phyloP scores from a whole-genome alignment of 35 echinoderm and acorn worm genomes.

The Apostichopus japonicus region DNA sequence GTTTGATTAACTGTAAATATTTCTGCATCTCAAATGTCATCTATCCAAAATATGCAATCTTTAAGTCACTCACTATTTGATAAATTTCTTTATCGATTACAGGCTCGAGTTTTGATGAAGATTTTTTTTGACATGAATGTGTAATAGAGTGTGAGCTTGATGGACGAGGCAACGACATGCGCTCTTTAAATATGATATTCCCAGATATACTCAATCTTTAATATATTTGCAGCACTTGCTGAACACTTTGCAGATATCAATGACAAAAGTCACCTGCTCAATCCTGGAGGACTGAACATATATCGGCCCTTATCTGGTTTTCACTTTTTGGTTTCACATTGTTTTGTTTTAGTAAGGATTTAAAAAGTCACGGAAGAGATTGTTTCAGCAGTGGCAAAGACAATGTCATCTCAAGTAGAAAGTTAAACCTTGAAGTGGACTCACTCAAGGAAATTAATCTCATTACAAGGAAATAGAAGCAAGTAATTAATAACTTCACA shows the following conservation, averaged over 20 bases:
- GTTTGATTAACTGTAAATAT: too few relatives aligned
- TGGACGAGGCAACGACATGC: neutral
- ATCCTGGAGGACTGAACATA: neutral
- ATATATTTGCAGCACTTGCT: neutral
- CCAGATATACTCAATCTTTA: neutral
- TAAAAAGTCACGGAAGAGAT: neutral
- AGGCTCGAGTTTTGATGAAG: too few relatives aligned
- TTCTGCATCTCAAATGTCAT: too few relatives aligned
- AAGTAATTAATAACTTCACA: neutral
- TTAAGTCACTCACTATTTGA: too few relatives aligned
- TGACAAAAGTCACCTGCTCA: neutral
- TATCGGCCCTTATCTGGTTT: constrained; percentile 3
- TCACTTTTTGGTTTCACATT: constrained; percentile 17
- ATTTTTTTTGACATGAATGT: too few relatives aligned
- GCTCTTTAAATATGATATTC: neutral
- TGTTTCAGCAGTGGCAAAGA: constrained; percentile 2
- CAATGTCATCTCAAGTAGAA: constrained; percentile 22
- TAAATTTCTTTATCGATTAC: too few relatives aligned
- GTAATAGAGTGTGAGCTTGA: too few relatives aligned
- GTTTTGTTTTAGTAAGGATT: neutral
- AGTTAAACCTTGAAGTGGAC: neutral
- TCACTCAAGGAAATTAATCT: constrained; percentile 15
- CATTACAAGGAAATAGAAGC: constrained; percentile 17
- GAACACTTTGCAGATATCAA: neutral
- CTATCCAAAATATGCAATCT: too few relatives aligned